phyloP scores from a whole-genome alignment of 2,113 vertebrate genomes.

The Boulengeromyrus knoepffleri region DNA sequence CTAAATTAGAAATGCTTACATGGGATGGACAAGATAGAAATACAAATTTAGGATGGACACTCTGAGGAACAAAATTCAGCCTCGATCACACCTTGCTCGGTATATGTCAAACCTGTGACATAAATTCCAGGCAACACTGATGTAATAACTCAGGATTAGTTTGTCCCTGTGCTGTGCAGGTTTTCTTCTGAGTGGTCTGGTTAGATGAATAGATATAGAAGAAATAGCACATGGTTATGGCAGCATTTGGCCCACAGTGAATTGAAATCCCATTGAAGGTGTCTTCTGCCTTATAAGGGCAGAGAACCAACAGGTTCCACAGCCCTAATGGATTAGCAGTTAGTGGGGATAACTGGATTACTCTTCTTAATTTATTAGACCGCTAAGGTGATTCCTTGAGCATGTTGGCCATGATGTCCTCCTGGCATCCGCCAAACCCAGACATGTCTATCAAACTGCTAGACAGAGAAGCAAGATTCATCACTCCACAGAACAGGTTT shows the following conservation, averaged over 20 bases:
- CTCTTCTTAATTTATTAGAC: background rate
- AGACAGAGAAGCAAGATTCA: background rate
- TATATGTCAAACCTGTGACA: background rate
- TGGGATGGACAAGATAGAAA: background rate
- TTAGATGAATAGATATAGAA: background rate
- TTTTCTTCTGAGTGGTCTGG: too few relatives aligned
- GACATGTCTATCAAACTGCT: background rate
- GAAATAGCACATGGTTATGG: background rate
- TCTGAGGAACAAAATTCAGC: background rate
- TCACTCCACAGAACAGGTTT: background rate
- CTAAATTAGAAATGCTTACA: background rate
- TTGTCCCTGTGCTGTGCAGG: background rate
- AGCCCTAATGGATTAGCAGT: background rate
- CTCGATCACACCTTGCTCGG: background rate
- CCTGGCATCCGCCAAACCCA: background rate
- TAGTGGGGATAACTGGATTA: background rate
- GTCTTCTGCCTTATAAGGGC: background rate
- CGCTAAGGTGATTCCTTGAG: too few relatives aligned
- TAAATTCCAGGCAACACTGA: background rate
- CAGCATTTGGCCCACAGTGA: background rate
- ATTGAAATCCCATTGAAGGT: background rate
- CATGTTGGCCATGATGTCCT: background rate
- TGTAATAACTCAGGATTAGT: background rate
- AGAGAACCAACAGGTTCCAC: background rate
- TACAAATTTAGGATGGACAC: background rate